Percentiles rank a stretch among this genome's conserved stretches.
Evolutionary conservation across 1,140 invertebrate genomes (phyloP).

Genomic region (Epicauta chinensis): DNA sequence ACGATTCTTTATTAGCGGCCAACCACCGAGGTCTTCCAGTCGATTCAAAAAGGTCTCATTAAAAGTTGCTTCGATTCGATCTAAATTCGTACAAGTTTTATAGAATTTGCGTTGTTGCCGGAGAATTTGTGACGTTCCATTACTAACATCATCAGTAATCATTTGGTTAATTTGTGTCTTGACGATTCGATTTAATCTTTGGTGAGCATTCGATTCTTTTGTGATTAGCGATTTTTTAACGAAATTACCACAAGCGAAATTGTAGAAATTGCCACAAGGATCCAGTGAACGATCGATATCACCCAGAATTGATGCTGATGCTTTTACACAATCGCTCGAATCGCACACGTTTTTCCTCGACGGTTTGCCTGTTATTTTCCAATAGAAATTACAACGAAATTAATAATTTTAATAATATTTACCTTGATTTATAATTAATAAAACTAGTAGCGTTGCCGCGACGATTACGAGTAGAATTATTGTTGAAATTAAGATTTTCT

Average conservation of each 20-base stretch:
- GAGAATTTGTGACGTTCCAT: slow-evolving; percentile 6
- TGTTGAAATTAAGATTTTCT: too few relatives aligned
- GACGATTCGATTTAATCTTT: slow-evolving; percentile 7
- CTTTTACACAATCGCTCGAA: slow-evolving; percentile 19
- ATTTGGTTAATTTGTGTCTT: slow-evolving; percentile 18
- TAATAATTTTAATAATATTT: too few relatives aligned
- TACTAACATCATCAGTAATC: slow-evolving; percentile 8
- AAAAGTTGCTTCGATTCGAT: slow-evolving; percentile 62
- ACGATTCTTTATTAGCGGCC: slow-evolving; percentile 74
- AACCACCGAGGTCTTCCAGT: slow-evolving; percentile 63
- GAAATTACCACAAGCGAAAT: slow-evolving; percentile 64
- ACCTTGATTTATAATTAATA: too few relatives aligned
- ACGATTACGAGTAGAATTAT: too few relatives aligned
- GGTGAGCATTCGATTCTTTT: slow-evolving; percentile 7
- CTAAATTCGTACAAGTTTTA: slow-evolving; percentile 75
- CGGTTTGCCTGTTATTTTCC: too few relatives aligned
- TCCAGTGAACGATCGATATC: slow-evolving; percentile 51
- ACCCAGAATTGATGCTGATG: slow-evolving; percentile 48
- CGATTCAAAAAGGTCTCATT: slow-evolving; percentile 60
- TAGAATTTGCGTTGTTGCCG: slow-evolving; percentile 67
- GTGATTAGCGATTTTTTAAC: slow-evolving; percentile 9
- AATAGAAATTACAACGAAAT: too few relatives aligned
- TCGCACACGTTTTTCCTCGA: background rate
- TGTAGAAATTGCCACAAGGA: slow-evolving; percentile 79
- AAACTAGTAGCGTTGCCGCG: too few relatives aligned